phyloP scores from a whole-genome alignment of 2,113 vertebrate genomes.

The Pseudolaguvia tuberculata region DNA sequence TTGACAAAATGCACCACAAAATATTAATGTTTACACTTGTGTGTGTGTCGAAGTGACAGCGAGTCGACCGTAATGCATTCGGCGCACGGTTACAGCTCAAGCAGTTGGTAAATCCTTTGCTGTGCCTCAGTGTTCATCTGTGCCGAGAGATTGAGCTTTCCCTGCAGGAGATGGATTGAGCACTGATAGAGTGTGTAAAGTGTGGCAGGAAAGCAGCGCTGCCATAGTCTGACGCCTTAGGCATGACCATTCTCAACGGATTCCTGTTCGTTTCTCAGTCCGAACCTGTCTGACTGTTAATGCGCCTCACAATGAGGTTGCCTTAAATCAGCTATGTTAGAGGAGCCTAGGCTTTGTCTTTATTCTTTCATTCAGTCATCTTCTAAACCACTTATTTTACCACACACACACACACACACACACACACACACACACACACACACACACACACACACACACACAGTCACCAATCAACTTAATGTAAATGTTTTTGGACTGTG shows the following conservation, averaged over 20 bases:
- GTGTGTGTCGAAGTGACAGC: not conserved
- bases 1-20: constrained; percentile 12
- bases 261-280: constrained; percentile 39
- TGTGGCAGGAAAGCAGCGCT: constrained; percentile 31
- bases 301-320: constrained; percentile 6
- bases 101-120: constrained; percentile 9
- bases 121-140: constrained; percentile 6
- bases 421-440: too few relatives aligned
- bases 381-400: not conserved
- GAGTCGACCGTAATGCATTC: not conserved
- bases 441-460: too few relatives aligned
- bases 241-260: constrained; percentile 31
- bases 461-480: too few relatives aligned
- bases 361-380: too few relatives aligned
- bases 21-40: not conserved
- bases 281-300: constrained; percentile 23
- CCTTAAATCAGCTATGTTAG: too few relatives aligned
- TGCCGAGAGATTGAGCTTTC: constrained; percentile 19
- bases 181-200: constrained; percentile 22
- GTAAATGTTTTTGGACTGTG: too few relatives aligned
- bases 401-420: too few relatives aligned
- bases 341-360: not conserved
- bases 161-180: constrained; percentile 34
- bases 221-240: constrained; percentile 30
- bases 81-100: not conserved